phyloP scores from a whole-genome alignment of 2,888 invertebrate species.

The Cacoxenus indagator region DNA sequence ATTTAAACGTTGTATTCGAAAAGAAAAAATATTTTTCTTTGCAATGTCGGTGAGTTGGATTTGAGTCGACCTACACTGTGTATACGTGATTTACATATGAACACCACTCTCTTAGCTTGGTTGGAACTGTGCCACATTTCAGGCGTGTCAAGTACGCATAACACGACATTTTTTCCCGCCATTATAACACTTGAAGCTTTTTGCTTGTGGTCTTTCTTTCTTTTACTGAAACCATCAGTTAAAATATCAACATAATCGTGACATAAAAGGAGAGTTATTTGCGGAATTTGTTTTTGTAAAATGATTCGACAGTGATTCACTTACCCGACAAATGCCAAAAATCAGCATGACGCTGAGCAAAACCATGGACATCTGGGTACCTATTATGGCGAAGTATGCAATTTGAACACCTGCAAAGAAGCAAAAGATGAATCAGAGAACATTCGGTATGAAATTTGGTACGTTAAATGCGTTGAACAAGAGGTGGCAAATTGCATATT shows the following conservation, averaged over 20 bases:
- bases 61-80: neutral
- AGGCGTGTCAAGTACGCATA: conserved; percentile 46
- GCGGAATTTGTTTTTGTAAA: neutral
- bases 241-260: conserved; percentile 5
- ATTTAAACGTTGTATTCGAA: conserved; percentile 20
- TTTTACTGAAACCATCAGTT: conserved; percentile 29
- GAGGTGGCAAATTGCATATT: conserved; percentile 49
- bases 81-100: conserved; percentile 49
- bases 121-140: conserved; percentile 37
- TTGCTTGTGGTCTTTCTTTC: conserved; percentile 27
- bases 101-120: conserved; percentile 41
- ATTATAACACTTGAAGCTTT: conserved; percentile 40
- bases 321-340: conserved; percentile 83
- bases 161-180: conserved; percentile 10
- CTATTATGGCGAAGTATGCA: conserved; percentile 84
- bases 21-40: neutral
- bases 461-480: conserved; percentile 7
- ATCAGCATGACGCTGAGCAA: conserved; percentile 79
- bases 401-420: conserved; percentile 82
- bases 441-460: neutral
- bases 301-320: conserved; percentile 47
- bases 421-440: conserved; percentile 2
- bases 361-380: conserved; percentile 84
- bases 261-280: neutral
- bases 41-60: conserved; percentile 32